Percentiles rank a stretch among this genome's conserved stretches.
Conservation (phyloP, 30 jellyfish, hydroid and myxozoan species). For the Hydractinia symbiolongicarpus region DNA sequence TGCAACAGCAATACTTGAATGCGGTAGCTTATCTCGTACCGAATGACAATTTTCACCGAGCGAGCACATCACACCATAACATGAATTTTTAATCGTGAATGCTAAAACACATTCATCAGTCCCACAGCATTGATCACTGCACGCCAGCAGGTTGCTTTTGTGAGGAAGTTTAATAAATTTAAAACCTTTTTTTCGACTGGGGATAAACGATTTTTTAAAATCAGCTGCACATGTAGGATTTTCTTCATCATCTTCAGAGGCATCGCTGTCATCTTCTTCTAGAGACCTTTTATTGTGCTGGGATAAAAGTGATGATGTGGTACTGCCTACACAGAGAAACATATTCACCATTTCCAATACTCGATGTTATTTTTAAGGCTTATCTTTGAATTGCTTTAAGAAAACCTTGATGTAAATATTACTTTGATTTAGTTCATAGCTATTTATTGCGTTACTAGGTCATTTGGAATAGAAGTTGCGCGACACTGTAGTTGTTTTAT, state of each 20-base stretch:
- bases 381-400: too few species aligned
- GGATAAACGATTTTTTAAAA: slow-evolving; percentile 55
- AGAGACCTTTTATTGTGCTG: background rate
- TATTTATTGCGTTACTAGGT: too few species aligned
- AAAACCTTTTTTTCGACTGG: slow-evolving; percentile 58
- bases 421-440: too few species aligned
- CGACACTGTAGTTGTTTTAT: too few species aligned
- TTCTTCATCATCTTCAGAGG: slow-evolving; percentile 32
- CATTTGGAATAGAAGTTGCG: too few species aligned
- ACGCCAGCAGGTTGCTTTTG: slow-evolving; percentile 37
- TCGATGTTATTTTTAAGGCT: too few species aligned
- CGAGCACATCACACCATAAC: slow-evolving; percentile 72
- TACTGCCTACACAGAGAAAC: too few species aligned
- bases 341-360: too few species aligned
- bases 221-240: slow-evolving; percentile 24
- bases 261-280: slow-evolving; percentile 22
- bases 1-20: background rate
- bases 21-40: slow-evolving; percentile 60
- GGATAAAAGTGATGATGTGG: too few species aligned
- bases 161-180: slow-evolving; percentile 43
- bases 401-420: too few species aligned
- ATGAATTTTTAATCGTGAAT: slow-evolving; percentile 45
- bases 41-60: slow-evolving; percentile 83
- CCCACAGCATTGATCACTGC: slow-evolving; percentile 79
- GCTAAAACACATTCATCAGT: slow-evolving; percentile 76